These are phyloP conservation scores for Cephalopachus bancanus DNA, from an alignment of 2,797 vertebrate species.

Conservation along the genomic window DNA sequence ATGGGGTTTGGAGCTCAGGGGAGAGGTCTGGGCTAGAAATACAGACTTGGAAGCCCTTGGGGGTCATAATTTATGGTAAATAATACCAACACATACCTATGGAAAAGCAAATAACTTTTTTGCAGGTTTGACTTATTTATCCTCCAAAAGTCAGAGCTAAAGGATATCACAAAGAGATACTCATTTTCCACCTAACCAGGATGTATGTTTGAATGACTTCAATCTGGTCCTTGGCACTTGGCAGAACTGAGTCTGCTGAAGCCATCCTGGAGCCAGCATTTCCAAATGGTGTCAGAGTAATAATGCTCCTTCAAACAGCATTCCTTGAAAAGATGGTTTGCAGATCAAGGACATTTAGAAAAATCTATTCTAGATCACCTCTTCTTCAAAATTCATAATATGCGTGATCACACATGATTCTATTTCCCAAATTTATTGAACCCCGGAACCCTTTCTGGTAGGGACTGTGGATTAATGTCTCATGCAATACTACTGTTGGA, in stretches of 20 bases:
- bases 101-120: slow-evolving; percentile 17
- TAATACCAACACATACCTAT: neutral
- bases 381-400: neutral
- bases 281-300: neutral
- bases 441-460: neutral
- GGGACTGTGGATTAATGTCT: neutral
- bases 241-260: neutral
- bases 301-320: neutral
- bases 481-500: neutral
- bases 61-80: slow-evolving; percentile 26
- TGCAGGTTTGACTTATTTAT: neutral
- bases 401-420: neutral
- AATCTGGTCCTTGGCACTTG: neutral
- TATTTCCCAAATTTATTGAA: neutral
- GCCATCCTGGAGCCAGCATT: neutral
- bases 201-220: neutral
- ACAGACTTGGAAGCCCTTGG: neutral
- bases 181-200: neutral
- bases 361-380: neutral
- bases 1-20: neutral
- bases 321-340: slow-evolving; percentile 45
- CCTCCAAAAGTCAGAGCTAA: slow-evolving; percentile 51
- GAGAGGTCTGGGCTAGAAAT: slow-evolving; percentile 34
- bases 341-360: neutral
- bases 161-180: slow-evolving; percentile 6